A percentile compares a stretch with the other conserved stretches of the same genome.
Conservation (phyloP, 2,113 vertebrate genomes). For the Ciconia stormi region DNA sequence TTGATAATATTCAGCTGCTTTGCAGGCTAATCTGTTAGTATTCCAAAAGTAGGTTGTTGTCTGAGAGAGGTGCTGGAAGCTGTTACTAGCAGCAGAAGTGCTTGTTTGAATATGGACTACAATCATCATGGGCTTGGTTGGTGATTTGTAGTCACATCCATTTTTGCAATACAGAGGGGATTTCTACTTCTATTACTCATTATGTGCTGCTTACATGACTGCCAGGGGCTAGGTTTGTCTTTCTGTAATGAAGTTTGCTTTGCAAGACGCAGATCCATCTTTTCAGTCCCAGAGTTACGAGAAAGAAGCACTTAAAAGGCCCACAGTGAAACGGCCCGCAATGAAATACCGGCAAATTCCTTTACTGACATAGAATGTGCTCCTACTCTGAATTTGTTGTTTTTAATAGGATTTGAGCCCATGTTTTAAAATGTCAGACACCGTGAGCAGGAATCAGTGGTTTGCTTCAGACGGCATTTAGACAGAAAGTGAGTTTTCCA, state of each 20-base stretch:
- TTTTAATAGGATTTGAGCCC: not conserved
- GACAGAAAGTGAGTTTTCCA: not conserved
- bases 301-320: not conserved
- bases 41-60: not conserved
- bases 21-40: not conserved
- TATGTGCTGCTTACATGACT: not conserved
- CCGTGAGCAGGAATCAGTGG: not conserved
- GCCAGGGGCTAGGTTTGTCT: not conserved
- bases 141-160: not conserved
- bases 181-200: not conserved
- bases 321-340: not conserved
- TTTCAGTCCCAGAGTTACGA: not conserved
- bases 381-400: not conserved
- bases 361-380: accelerated
- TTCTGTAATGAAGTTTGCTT: not conserved
- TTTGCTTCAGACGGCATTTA: not conserved
- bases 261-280: not conserved
- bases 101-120: not conserved
- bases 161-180: not conserved
- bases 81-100: not conserved
- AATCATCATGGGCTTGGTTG: not conserved
- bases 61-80: not conserved
- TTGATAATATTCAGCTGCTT: not conserved
- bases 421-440: not conserved
- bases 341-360: not conserved